Evolutionary conservation across 2,113 vertebrate genomes (phyloP).

Genomic region (Antigone vipio): DNA sequence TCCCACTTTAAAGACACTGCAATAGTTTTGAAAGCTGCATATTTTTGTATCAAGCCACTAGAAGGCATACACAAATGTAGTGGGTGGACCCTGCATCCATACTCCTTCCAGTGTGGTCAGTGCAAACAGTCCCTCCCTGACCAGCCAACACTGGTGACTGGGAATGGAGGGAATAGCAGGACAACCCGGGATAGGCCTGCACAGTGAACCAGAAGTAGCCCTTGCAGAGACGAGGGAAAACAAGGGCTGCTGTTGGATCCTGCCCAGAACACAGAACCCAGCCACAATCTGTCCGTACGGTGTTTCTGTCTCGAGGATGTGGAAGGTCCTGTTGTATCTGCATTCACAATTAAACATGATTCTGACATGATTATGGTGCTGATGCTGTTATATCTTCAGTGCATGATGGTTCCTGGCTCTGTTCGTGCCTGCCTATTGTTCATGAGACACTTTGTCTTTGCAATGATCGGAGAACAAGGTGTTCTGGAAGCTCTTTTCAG

Average conservation of each 20-base stretch:
- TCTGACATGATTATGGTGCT: not conserved
- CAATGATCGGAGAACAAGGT: constrained; percentile 54
- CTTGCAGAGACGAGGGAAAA: not conserved
- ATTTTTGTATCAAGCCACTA: not conserved
- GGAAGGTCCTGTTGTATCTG: not conserved
- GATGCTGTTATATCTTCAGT: constrained; percentile 56
- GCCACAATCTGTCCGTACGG: not conserved
- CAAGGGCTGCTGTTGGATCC: constrained; percentile 35
- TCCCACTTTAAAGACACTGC: not conserved
- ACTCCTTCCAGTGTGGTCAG: not conserved
- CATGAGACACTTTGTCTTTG: constrained; percentile 50
- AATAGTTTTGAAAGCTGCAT: not conserved
- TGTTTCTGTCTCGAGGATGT: not conserved
- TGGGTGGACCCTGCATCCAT: not conserved
- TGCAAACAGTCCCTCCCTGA: not conserved
- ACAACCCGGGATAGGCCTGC: not conserved
- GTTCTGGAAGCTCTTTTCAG: constrained; percentile 72
- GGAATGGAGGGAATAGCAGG: not conserved
- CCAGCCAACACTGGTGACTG: not conserved
- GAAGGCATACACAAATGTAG: not conserved
- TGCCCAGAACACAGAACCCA: constrained; percentile 3
- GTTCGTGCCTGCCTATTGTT: constrained; percentile 47
- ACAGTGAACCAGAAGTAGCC: constrained; percentile 25
- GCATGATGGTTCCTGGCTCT: constrained; percentile 36
- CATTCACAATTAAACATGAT: constrained; percentile 13